Percentiles rank a stretch among this genome's conserved stretches.
phyloP scores from a whole-genome alignment of 2,113 vertebrate genomes.

The Phoenicopterus ruber region DNA sequence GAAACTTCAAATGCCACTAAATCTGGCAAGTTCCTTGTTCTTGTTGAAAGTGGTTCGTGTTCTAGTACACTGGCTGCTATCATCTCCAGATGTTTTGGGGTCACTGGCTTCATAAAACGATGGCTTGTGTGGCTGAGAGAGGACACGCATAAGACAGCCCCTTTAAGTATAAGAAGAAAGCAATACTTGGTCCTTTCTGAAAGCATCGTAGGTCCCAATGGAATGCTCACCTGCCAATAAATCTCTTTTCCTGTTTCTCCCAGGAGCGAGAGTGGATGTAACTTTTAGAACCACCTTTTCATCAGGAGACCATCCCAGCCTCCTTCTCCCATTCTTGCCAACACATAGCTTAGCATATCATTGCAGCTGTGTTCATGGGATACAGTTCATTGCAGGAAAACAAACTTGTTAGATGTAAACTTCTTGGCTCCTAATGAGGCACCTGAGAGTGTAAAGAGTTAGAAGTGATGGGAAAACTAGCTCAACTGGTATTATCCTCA shows the following conservation, averaged over 20 bases:
- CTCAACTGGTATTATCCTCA: background rate
- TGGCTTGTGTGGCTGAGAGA: background rate
- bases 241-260: background rate
- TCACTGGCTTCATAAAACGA: background rate
- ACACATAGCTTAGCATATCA: rapidly evolving
- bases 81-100: background rate
- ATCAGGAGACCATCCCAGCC: background rate
- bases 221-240: background rate
- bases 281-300: background rate
- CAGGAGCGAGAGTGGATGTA: background rate
- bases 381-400: background rate
- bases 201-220: rapidly evolving
- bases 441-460: background rate
- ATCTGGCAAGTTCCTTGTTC: background rate
- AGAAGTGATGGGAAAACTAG: background rate
- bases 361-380: background rate
- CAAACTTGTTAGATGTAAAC: background rate
- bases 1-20: background rate
- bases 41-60: background rate
- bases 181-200: background rate
- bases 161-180: background rate
- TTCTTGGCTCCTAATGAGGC: background rate
- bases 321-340: background rate
- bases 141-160: background rate
- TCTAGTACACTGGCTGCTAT: background rate